Percentiles rank a stretch among this genome's conserved stretches.
Conservation (phyloP, 2,797 vertebrate genomes). For the Danionella dracula region DNA sequence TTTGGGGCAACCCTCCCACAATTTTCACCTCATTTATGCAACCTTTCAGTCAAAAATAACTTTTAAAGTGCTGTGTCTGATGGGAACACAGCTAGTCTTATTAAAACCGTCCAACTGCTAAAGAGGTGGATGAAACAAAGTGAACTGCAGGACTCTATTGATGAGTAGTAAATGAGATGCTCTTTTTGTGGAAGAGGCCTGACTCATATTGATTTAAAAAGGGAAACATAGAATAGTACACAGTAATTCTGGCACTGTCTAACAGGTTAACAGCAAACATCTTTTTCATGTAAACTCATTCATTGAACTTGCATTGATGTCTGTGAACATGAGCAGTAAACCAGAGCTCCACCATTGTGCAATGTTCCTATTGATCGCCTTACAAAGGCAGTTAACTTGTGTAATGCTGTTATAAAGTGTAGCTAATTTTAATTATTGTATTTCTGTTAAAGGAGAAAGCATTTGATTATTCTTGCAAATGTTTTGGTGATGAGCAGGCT, state of each 20-base stretch:
- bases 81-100: conserved; percentile 46
- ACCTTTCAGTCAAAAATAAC: conserved; percentile 47
- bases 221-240: conserved; percentile 70
- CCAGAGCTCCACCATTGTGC: conserved; percentile 56
- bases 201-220: conserved; percentile 64
- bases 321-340: conserved; percentile 64
- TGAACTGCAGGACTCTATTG: conserved; percentile 62
- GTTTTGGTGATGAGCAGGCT: too few relatives aligned
- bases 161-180: conserved; percentile 67
- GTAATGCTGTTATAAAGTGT: too few relatives aligned
- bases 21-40: conserved; percentile 41
- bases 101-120: conserved; percentile 51
- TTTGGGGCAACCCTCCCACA: conserved; percentile 38
- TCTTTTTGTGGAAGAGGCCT: conserved; percentile 46
- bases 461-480: too few relatives aligned
- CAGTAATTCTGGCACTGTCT: conserved; percentile 69
- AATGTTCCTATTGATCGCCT: too few relatives aligned
- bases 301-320: conserved; percentile 64
- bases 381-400: too few relatives aligned
- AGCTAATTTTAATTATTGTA: background rate
- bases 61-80: conserved; percentile 37
- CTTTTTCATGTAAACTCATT: conserved; percentile 60
- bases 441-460: conserved; percentile 11
- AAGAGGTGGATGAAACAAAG: conserved; percentile 61
- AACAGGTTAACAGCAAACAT: conserved; percentile 66